These are phyloP conservation scores for Pedionomus torquatus DNA, from an alignment of 2,113 vertebrate species.

Conservation along the genomic window DNA sequence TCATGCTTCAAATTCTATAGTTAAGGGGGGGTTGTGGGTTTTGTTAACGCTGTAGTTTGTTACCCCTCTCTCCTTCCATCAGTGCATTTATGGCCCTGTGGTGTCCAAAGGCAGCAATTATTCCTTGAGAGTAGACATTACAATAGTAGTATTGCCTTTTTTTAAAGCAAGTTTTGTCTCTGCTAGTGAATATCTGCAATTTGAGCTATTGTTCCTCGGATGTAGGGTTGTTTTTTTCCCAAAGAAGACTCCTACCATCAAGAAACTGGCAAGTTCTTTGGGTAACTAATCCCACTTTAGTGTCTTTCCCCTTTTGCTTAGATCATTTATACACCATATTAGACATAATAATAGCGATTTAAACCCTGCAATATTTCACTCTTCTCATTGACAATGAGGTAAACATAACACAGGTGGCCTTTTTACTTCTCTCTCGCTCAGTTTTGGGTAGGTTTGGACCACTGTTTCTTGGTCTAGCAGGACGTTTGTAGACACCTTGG, in stretches of 20 bases:
- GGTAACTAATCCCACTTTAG: not conserved
- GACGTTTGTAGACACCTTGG: not conserved
- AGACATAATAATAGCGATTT: not conserved
- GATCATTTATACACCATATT: not conserved
- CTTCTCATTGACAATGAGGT: not conserved
- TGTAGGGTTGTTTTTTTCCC: not conserved
- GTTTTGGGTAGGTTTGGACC: too few relatives aligned
- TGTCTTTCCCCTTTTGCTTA: not conserved
- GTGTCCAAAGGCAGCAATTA: not conserved
- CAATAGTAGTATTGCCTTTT: not conserved
- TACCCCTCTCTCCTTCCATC: not conserved
- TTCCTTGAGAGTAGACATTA: not conserved
- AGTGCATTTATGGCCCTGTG: accelerated
- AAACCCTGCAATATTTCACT: not conserved
- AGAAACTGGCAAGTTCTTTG: not conserved
- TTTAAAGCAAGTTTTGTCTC: not conserved
- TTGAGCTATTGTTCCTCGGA: not conserved
- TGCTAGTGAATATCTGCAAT: not conserved
- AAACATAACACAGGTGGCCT: not conserved
- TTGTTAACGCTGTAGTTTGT: not conserved
- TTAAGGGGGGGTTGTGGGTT: not conserved
- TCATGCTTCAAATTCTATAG: not conserved
- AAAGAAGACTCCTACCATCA: not conserved
- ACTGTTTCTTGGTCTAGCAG: not conserved
- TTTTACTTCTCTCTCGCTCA: not conserved